Conservation (phyloP, 2,113 vertebrate genomes). For the Polypterus senegalus region DNA sequence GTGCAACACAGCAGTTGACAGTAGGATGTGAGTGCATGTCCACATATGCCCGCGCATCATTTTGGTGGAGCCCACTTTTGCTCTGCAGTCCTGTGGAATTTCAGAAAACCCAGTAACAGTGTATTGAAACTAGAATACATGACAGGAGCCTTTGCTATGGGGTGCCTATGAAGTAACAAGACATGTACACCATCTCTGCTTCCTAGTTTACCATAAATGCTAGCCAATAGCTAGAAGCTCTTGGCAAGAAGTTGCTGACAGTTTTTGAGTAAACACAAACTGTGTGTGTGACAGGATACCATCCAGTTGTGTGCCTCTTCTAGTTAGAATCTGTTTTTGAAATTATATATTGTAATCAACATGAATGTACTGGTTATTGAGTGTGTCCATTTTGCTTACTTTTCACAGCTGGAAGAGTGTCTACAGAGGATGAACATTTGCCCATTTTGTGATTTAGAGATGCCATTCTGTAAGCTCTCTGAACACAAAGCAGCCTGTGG, state of each 20-base stretch:
- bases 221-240: not conserved
- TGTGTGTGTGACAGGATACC: not conserved
- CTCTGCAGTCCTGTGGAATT: too few species aligned
- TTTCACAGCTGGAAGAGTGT: conserved; percentile 41
- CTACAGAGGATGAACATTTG: conserved; percentile 35
- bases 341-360: not conserved
- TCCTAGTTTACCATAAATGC: not conserved
- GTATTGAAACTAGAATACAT: too few species aligned
- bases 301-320: not conserved
- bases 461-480: conserved; percentile 34
- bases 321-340: not conserved
- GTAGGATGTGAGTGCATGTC: too few species aligned
- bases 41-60: too few species aligned
- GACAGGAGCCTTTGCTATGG: too few species aligned
- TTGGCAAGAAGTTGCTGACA: not conserved
- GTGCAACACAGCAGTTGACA: too few species aligned
- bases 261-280: not conserved
- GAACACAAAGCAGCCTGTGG: conserved; percentile 45
- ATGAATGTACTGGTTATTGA: too few species aligned
- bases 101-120: too few species aligned
- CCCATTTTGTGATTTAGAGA: conserved; percentile 47
- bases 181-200: too few species aligned
- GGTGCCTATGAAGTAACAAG: too few species aligned
- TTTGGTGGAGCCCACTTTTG: too few species aligned
- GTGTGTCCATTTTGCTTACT: not conserved